These are phyloP conservation scores for Lordiphosa clarofinis DNA, from an alignment of 1,140 invertebrate genomes.

Conservation along the genomic window DNA sequence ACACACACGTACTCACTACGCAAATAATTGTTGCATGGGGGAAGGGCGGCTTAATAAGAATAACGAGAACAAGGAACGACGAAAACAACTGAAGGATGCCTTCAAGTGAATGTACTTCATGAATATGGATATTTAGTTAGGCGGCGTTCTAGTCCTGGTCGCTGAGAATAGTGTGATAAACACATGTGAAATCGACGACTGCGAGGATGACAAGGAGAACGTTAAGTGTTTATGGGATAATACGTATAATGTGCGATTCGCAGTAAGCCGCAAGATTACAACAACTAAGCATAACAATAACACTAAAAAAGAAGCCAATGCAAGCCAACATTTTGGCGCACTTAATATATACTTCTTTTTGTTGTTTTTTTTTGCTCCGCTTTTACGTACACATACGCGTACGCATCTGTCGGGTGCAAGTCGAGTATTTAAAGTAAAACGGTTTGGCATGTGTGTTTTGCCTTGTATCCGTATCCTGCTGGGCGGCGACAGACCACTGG, in stretches of 20 bases:
- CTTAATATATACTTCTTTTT: constrained; percentile 28
- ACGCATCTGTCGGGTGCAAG: not conserved
- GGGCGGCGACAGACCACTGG: constrained; percentile 30
- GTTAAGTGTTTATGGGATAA: constrained; percentile 72
- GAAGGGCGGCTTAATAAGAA: constrained; percentile 56
- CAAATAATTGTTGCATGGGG: constrained; percentile 46
- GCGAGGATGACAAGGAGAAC: constrained; percentile 54
- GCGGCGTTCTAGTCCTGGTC: constrained; percentile 20
- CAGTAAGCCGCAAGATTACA: constrained; percentile 3
- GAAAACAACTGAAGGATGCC: constrained; percentile 55
- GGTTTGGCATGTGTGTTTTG: constrained; percentile 1
- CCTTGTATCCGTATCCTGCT: constrained; percentile 32
- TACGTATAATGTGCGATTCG: constrained; percentile 19
- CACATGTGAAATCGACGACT: constrained; percentile 43
- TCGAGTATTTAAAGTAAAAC: constrained; percentile 28
- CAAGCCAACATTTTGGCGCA: constrained; percentile 10
- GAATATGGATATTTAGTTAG: constrained; percentile 43
- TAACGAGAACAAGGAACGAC: constrained; percentile 58
- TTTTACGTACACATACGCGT: not conserved
- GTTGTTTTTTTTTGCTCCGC: not conserved
- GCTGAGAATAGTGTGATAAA: constrained; percentile 61
- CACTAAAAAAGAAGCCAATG: constrained; percentile 38
- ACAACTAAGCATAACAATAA: constrained; percentile 49
- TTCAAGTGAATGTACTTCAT: constrained; percentile 31
- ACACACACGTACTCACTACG: constrained; percentile 23